phyloP scores from a whole-genome alignment of 2,113 vertebrate genomes.

The Opisthocomus hoazin region DNA sequence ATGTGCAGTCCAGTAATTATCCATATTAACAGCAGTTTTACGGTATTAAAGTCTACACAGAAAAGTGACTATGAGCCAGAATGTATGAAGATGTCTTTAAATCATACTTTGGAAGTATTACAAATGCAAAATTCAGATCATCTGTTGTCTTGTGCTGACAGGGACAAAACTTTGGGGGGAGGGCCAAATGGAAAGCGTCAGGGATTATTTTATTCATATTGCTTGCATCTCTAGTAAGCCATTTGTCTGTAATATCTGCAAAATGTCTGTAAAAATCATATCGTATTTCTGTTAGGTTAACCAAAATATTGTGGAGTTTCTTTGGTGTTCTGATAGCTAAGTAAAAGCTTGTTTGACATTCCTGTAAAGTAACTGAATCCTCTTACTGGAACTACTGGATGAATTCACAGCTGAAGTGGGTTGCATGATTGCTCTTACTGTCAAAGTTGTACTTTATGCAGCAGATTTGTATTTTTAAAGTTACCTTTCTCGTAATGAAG shows the following conservation, averaged over 20 bases:
- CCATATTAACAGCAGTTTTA: neutral
- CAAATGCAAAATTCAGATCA: neutral
- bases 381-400: conserved; percentile 4
- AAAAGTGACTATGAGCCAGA: neutral
- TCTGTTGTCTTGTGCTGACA: neutral
- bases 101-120: neutral
- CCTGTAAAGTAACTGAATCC: conserved; percentile 26
- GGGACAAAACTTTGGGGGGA: neutral
- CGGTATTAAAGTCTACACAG: neutral
- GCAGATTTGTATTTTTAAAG: conserved; percentile 73
- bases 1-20: neutral
- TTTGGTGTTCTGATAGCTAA: conserved; percentile 32
- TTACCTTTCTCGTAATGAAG: conserved; percentile 63
- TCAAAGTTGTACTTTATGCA: conserved; percentile 55
- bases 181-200: neutral
- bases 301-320: conserved; percentile 20
- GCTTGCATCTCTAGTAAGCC: neutral
- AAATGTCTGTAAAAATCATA: conserved; percentile 4
- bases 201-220: neutral
- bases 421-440: conserved; percentile 70
- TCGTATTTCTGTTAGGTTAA: neutral
- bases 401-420: neutral
- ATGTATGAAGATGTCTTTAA: neutral
- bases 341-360: conserved; percentile 45
- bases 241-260: neutral